phyloP scores from a whole-genome alignment of 2,888 invertebrate species.

The Agrotis ipsilon region DNA sequence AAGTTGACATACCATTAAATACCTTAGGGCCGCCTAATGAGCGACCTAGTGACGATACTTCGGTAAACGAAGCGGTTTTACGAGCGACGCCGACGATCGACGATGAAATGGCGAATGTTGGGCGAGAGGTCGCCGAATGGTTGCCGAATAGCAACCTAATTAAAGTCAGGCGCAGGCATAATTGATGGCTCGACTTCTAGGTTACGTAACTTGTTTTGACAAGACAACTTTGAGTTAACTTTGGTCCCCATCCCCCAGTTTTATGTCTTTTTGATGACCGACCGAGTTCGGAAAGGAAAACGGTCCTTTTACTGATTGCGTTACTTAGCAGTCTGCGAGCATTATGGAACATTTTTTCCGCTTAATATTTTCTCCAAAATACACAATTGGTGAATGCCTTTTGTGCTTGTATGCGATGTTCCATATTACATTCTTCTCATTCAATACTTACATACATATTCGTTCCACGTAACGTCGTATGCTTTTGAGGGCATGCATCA shows the following conservation, averaged over 20 bases:
- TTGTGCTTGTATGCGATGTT: neutral
- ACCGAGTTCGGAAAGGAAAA: conserved; percentile 23
- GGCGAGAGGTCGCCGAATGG: conserved; percentile 33
- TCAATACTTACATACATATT: conserved; percentile 18
- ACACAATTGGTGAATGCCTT: conserved; percentile 9
- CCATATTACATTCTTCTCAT: conserved; percentile 30
- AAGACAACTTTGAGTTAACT: conserved; percentile 49
- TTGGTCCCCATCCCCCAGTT: conserved; percentile 24
- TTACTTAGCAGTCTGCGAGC: conserved; percentile 2
- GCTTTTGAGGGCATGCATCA: conserved; percentile 20
- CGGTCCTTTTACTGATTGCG: conserved; percentile 10
- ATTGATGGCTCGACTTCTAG: conserved; percentile 56
- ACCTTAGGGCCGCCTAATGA: conserved; percentile 59
- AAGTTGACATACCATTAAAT: conserved; percentile 55
- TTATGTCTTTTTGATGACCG: conserved; percentile 45
- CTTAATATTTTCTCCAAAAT: conserved; percentile 9
- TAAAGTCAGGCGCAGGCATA: conserved; percentile 49
- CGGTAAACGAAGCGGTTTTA: conserved; percentile 59
- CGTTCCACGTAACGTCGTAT: conserved; percentile 9
- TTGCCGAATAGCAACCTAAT: conserved; percentile 54
- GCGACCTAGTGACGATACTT: conserved; percentile 43
- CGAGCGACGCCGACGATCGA: conserved; percentile 48
- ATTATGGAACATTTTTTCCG: conserved; percentile 6
- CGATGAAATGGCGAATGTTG: conserved; percentile 54
- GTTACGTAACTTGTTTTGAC: conserved; percentile 54